These are phyloP conservation scores for Agrotis segetum DNA, from an alignment of 2,888 invertebrate genomes.

Conservation along the genomic window DNA sequence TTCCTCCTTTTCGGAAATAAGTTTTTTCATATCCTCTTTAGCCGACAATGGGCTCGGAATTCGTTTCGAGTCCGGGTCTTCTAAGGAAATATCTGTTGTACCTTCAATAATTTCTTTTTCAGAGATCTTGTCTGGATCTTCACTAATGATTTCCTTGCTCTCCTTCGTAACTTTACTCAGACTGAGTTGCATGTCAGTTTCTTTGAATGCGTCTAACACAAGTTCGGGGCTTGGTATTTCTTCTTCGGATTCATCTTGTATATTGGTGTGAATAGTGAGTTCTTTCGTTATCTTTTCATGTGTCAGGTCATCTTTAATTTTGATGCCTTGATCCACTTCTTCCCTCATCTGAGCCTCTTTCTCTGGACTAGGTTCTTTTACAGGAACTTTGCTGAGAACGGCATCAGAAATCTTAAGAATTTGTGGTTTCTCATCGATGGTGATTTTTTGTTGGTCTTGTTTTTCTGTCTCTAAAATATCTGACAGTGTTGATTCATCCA, in stretches of 20 bases:
- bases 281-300: conserved; percentile 36
- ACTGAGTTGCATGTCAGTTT: conserved; percentile 3
- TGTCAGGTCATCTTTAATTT: conserved; percentile 33
- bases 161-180: background rate
- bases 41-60: conserved; percentile 36
- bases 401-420: conserved; percentile 51
- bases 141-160: background rate
- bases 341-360: conserved; percentile 66
- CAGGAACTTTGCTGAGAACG: conserved; percentile 64
- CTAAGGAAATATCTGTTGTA: conserved; percentile 12
- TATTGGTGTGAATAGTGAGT: conserved; percentile 31
- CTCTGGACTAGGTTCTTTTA: conserved; percentile 79
- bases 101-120: conserved; percentile 24
- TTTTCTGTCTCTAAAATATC: conserved; percentile 70
- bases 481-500: conserved; percentile 53
- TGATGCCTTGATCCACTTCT: conserved; percentile 52
- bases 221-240: conserved; percentile 55
- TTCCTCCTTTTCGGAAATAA: conserved; percentile 48
- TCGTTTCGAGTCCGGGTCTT: background rate
- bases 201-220: conserved; percentile 41
- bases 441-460: conserved; percentile 78
- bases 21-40: conserved; percentile 46
- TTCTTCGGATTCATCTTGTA: conserved; percentile 29
- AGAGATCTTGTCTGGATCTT: conserved; percentile 7
- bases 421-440: conserved; percentile 62